A percentile compares a stretch with the other conserved stretches of the same genome.
Conservation (phyloP, 2,113 vertebrate species). For the Hemiprocne comata region DNA sequence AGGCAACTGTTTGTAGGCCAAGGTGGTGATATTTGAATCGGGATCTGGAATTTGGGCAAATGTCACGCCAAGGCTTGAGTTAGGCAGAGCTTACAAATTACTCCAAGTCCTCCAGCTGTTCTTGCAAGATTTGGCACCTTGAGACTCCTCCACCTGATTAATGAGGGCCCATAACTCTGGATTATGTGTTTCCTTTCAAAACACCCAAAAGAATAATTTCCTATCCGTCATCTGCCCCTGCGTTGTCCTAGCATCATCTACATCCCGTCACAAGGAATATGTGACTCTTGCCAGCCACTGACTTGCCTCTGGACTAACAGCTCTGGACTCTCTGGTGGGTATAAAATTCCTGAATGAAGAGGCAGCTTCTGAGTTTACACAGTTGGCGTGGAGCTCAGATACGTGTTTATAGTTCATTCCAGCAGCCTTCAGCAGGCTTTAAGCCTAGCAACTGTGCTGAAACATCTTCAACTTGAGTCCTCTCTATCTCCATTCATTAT, state of each 20-base stretch:
- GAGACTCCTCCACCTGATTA: background rate
- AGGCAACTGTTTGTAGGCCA: background rate
- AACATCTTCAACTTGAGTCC: background rate
- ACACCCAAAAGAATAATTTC: background rate
- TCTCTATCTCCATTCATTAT: slow-evolving; percentile 19
- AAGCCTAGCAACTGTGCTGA: slow-evolving; percentile 29
- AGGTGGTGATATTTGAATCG: background rate
- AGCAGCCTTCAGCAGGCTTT: slow-evolving; percentile 45
- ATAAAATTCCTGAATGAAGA: slow-evolving; percentile 48
- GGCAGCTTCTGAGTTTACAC: slow-evolving; percentile 58
- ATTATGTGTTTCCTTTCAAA: slow-evolving; percentile 47
- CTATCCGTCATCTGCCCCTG: background rate
- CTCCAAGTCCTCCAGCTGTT: background rate
- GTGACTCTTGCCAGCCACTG: slow-evolving; percentile 8
- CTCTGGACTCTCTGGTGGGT: background rate
- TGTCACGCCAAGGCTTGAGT: background rate
- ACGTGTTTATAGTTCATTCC: slow-evolving; percentile 46
- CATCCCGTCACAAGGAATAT: slow-evolving; percentile 2
- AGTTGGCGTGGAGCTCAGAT: slow-evolving; percentile 44
- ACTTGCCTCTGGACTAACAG: background rate
- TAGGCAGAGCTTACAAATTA: background rate
- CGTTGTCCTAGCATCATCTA: background rate
- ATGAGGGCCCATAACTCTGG: slow-evolving; percentile 33
- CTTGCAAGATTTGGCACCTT: background rate
- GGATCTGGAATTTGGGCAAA: slow-evolving; percentile 10